Conservation (phyloP, 2,888 invertebrate species). For the Tolmerus cingulatus region DNA sequence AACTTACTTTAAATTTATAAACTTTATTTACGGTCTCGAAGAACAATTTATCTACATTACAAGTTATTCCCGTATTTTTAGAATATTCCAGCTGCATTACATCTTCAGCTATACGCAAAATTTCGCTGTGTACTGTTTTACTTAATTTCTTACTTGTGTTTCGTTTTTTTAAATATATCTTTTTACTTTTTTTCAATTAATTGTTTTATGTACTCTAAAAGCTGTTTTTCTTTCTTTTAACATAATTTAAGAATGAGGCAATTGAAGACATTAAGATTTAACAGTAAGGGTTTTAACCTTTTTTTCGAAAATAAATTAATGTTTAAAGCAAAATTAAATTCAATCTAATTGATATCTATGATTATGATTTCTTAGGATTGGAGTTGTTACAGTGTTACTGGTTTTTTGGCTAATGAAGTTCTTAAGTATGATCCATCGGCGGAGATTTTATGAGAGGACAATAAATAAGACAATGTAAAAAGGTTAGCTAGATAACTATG, state of each 20-base stretch:
- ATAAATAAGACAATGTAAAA: neutral
- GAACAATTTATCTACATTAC: conserved; percentile 24
- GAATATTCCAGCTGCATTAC: conserved; percentile 10
- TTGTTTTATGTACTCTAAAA: neutral
- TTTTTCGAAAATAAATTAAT: too few species aligned
- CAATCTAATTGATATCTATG: neutral
- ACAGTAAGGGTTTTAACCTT: neutral
- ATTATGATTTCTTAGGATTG: neutral
- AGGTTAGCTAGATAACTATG: too few species aligned
- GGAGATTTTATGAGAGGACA: neutral
- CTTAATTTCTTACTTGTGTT: neutral
- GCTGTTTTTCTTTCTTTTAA: neutral
- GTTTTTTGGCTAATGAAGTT: neutral
- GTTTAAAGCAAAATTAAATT: neutral
- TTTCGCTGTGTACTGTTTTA: conserved; percentile 16
- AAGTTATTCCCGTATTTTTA: conserved; percentile 5
- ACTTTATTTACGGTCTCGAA: neutral
- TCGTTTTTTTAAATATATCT: neutral
- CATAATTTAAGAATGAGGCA: neutral
- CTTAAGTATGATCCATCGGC: too few species aligned
- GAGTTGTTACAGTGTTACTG: neutral
- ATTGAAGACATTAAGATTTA: neutral
- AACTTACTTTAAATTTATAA: conserved; percentile 9
- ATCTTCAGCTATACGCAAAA: conserved; percentile 5
- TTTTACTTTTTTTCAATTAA: neutral